Base-by-base conservation (phyloP, 2,888 invertebrate genomes). In the Sycophila texana region DNA sequence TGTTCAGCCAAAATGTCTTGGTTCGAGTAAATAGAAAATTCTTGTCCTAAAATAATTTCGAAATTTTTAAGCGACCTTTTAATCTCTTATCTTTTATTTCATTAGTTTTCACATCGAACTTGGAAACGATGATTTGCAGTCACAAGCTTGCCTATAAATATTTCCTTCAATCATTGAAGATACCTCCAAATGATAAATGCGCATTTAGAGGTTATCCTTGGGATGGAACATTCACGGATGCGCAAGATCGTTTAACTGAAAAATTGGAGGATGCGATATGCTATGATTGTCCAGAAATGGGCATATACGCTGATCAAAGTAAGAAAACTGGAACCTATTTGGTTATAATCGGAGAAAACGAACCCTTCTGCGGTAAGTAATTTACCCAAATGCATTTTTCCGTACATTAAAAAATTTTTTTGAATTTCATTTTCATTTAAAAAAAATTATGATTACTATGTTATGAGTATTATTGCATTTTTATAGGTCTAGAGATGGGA, bases 141-240 rank as follows among this genome's bases (percentile, higher is more conserved):
- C 94, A 94, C 83, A 93, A 93, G 0, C 91, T 93, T 0, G 91
- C 94, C 0, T 92, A 93, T 82, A 84, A 92, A 3, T 91, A 93
- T 51, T 93, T 93, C 83, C 93, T 92, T 0, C 93, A 93, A 84
- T 92, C 93, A 0, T 53, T 53, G 4, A 86, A 12, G 5, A 22
- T 53, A 26, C 61, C 60, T 12, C 16, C 55, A 13, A 58, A 26
- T 39, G 30, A 22, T 4, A 51, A 3, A 4, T 79, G 79, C 16
- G 51, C 22, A 47, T 79, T 77, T 30, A 0, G 7, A 7, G 60
- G 77, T 53, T 77, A 74, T 12, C 18, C 22, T 2, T 81, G 81
- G 81, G 22, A 81, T n/a, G 81, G 81, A 74, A 30, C 79, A 4
- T 73, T 49, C n/a, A 60, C 14, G 5, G 51, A 72, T 13, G 81